phyloP scores from a whole-genome alignment of 1,140 invertebrate genomes.

The Pantala flavescens region DNA sequence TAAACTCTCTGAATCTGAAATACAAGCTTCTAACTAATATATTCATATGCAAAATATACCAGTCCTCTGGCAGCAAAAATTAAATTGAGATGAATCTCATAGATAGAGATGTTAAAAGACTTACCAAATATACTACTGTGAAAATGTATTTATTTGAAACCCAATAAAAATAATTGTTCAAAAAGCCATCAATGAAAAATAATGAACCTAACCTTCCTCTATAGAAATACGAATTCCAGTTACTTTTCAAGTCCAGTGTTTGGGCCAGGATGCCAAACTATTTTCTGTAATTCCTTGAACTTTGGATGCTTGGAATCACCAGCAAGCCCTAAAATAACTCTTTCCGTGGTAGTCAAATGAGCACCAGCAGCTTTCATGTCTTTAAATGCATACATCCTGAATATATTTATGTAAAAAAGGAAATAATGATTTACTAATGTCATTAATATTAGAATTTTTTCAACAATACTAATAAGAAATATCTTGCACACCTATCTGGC shows the following conservation, averaged over 20 bases:
- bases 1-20: no score
- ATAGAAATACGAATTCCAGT: not conserved
- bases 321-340: constrained; percentile 45
- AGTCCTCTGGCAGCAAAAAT: no score
- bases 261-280: constrained; percentile 43
- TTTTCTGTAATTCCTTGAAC: constrained; percentile 48
- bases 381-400: constrained; percentile 39
- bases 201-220: no score
- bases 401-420: constrained; percentile 16
- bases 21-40: no score
- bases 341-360: constrained; percentile 51
- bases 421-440: not conserved
- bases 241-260: constrained; percentile 40
- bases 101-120: no score
- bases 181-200: no score
- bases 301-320: constrained; percentile 47
- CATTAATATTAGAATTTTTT: not conserved
- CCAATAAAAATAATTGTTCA: no score
- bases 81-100: no score
- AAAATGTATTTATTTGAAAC: no score
- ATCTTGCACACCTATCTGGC: constrained; percentile 43
- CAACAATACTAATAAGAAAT: not conserved
- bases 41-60: no score
- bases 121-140: no score
- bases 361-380: constrained; percentile 48